Base-by-base conservation (phyloP, 2,113 vertebrate species). In the Pluvianellus socialis region DNA sequence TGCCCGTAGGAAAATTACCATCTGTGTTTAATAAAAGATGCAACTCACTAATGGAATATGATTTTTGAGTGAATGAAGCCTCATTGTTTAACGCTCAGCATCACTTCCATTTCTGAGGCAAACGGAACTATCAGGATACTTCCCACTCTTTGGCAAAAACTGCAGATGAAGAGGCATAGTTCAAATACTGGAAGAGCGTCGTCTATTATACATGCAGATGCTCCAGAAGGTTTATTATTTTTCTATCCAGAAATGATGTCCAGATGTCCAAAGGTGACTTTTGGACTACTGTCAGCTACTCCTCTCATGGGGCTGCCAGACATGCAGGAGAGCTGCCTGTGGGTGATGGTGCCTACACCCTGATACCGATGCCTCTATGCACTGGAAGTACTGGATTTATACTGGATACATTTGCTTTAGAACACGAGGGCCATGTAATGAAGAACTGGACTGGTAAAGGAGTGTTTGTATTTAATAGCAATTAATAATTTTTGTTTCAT, bases 1-100 rank as follows among this genome's bases (percentile, higher is more conserved):
- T 79, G 30, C 49, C 79, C 18, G n/a, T 40, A 83, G 67, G 79
- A 92, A 88, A 63, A 95, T 55, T 63, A 42, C 38, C 23, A 52
- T 93, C 59, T 90, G 50, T 73, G 59, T 83, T 95, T 81, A 93
- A 74, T 83, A 94, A 88, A 71, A 52, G 45, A 75, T 52, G 62
- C 21, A 72, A 68, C 27, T 82, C 21, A 56, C 13, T 89, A 38
- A 28, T 35, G 27, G 52, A 53, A 47, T 77, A 49, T 49, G 19
- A 50, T 76, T 90, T 93, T 73, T 80, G 7, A 83, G 30, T 62
- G 55, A 92, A 70, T 56, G 28, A 86, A 86, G 26, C 35, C 44
- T 59, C 5, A 4, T 33, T 30, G n/a, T 89, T 95, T 87, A 76
- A 70, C 53, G 33, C 13, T 62, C 33, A 82, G 8, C 40, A 76